phyloP scores from a whole-genome alignment of 2,113 vertebrate genomes.

The Dissostichus mawsoni region DNA sequence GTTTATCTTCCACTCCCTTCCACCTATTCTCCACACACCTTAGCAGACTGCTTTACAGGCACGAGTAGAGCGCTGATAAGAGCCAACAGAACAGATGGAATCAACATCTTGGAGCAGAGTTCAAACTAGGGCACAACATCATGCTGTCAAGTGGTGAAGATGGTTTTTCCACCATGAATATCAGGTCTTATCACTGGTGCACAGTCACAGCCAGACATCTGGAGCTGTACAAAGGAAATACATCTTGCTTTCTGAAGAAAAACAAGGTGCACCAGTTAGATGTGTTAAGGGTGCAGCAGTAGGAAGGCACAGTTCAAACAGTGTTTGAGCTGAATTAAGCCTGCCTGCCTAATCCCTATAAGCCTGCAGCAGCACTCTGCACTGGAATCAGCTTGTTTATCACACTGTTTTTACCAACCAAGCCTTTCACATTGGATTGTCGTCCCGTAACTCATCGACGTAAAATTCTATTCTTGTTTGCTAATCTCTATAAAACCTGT shows the following conservation, averaged over 20 bases:
- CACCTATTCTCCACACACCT: not conserved
- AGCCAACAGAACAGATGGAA: constrained; percentile 25
- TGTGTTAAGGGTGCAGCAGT: constrained; percentile 56
- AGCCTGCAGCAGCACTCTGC: constrained; percentile 75
- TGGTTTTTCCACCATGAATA: constrained; percentile 15
- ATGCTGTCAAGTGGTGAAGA: constrained; percentile 39
- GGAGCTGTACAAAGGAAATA: constrained; percentile 32
- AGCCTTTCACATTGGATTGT: constrained; percentile 65
- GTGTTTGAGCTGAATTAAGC: constrained; percentile 81
- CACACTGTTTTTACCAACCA: constrained; percentile 63
- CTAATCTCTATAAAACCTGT: constrained; percentile 51
- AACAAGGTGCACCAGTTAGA: constrained; percentile 48
- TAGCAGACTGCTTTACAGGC: constrained; percentile 17
- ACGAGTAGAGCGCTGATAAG: constrained; percentile 27
- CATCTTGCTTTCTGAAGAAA: constrained; percentile 27
- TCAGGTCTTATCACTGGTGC: constrained; percentile 53
- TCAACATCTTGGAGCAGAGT: constrained; percentile 50
- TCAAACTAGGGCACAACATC: constrained; percentile 59
- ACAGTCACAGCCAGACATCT: constrained; percentile 38
- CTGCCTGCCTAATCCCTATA: constrained; percentile 80
- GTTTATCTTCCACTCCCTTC: constrained; percentile 41
- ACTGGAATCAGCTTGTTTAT: constrained; percentile 80
- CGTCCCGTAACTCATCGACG: constrained; percentile 49
- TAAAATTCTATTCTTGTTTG: constrained; percentile 45
- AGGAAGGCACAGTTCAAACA: constrained; percentile 77